Conservation (phyloP, 2,888 invertebrate species). For the Yponomeuta cagnagella region DNA sequence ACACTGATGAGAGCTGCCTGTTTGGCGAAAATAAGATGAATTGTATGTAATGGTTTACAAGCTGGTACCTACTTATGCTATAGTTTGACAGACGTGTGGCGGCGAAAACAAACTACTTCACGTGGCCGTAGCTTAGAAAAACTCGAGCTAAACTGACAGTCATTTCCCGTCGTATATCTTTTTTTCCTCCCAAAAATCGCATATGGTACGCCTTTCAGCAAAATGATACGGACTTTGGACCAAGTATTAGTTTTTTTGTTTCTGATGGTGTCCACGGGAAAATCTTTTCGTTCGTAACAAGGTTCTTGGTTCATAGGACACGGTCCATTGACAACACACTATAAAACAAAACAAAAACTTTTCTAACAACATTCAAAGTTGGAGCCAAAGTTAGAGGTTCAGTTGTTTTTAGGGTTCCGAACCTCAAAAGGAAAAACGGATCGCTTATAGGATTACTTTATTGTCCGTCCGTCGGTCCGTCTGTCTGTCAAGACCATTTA, state of each 20-base stretch:
- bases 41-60: slow-evolving; percentile 8
- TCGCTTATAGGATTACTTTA: no score
- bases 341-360: background rate
- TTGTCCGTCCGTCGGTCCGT: no score
- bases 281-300: background rate
- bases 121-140: slow-evolving; percentile 38
- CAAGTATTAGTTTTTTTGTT: slow-evolving; percentile 21
- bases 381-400: background rate
- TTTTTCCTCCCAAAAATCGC: slow-evolving; percentile 60
- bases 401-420: background rate
- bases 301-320: background rate
- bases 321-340: background rate
- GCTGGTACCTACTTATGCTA: background rate
- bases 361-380: background rate
- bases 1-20: background rate
- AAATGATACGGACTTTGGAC: slow-evolving; percentile 34
- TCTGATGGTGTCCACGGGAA: background rate
- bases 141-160: slow-evolving; percentile 54
- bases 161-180: slow-evolving; percentile 65
- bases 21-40: slow-evolving; percentile 12
- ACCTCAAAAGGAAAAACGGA: no score
- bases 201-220: slow-evolving; percentile 46
- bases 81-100: slow-evolving; percentile 10
- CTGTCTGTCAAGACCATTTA: no score
- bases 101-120: slow-evolving; percentile 16